Conservation (phyloP, 2,797 vertebrate genomes). For the Heliangelus exortis region DNA sequence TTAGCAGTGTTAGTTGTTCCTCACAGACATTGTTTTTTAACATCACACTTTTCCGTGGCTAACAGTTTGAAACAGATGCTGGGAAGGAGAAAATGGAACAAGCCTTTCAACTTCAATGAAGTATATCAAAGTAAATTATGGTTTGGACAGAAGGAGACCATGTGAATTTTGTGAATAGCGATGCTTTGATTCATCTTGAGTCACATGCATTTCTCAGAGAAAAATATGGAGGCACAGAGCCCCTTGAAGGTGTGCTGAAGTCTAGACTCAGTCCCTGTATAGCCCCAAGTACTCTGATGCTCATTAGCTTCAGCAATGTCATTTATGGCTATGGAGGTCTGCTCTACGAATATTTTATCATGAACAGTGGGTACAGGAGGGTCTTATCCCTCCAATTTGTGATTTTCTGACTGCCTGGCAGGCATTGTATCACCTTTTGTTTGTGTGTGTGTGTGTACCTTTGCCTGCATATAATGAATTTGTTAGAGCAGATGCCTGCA, state of each 20-base stretch:
- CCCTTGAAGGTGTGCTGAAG: not conserved
- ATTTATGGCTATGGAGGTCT: not conserved
- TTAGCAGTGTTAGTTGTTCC: not conserved
- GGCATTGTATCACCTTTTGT: not conserved
- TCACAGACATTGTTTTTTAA: not conserved
- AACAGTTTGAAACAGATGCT: not conserved
- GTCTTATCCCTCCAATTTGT: not conserved
- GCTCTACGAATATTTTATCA: not conserved
- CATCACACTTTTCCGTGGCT: not conserved
- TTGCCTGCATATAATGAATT: not conserved
- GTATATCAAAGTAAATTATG: not conserved
- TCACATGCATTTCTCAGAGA: not conserved
- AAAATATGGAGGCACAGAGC: not conserved
- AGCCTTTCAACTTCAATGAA: not conserved
- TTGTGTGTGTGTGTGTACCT: not conserved
- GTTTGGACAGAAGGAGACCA: not conserved
- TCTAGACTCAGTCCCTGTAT: not conserved
- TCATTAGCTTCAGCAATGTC: not conserved
- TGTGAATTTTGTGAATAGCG: not conserved
- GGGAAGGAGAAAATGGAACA: not conserved
- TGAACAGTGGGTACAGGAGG: not conserved
- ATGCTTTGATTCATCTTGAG: not conserved
- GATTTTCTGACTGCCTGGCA: not conserved
- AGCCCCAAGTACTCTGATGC: not conserved
- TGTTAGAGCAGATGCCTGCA: not conserved